These are phyloP conservation scores for Smutsia gigantea DNA, from an alignment of 2,797 vertebrate genomes.

Conservation along the genomic window DNA sequence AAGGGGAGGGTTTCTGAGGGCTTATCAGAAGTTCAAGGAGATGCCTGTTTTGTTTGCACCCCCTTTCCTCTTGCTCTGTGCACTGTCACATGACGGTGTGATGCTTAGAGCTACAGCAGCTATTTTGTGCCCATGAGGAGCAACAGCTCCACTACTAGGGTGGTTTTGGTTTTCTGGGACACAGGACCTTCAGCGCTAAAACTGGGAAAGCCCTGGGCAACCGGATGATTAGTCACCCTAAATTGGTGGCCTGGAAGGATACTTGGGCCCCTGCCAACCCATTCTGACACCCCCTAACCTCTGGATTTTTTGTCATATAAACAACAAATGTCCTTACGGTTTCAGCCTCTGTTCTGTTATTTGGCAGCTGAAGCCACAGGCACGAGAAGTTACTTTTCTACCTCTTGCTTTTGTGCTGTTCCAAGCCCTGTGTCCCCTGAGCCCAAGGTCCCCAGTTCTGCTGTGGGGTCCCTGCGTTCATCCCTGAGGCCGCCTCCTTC, in stretches of 20 bases:
- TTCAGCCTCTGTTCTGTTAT: not conserved
- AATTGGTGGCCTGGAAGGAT: not conserved
- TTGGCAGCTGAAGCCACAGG: not conserved
- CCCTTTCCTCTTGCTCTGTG: not conserved
- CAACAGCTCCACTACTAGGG: not conserved
- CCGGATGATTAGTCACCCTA: not conserved
- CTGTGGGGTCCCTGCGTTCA: rapidly evolving
- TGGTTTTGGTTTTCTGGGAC: not conserved
- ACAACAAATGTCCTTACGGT: not conserved
- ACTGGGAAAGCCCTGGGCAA: not conserved
- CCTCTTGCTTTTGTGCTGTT: not conserved
- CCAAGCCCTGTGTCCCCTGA: no score
- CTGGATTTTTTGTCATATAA: not conserved
- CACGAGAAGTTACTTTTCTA: rapidly evolving
- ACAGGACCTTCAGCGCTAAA: not conserved
- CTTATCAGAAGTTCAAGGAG: not conserved
- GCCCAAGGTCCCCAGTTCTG: not conserved
- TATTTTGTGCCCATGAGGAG: not conserved
- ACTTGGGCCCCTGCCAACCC: not conserved
- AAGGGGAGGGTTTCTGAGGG: not conserved
- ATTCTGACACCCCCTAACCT: not conserved
- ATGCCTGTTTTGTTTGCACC: not conserved
- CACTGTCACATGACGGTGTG: not conserved
- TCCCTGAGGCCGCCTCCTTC: rapidly evolving
- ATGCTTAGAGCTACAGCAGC: not conserved